Evolutionary conservation across 2,113 vertebrate genomes (phyloP).

Genomic region (Tragelaphus scriptus): DNA sequence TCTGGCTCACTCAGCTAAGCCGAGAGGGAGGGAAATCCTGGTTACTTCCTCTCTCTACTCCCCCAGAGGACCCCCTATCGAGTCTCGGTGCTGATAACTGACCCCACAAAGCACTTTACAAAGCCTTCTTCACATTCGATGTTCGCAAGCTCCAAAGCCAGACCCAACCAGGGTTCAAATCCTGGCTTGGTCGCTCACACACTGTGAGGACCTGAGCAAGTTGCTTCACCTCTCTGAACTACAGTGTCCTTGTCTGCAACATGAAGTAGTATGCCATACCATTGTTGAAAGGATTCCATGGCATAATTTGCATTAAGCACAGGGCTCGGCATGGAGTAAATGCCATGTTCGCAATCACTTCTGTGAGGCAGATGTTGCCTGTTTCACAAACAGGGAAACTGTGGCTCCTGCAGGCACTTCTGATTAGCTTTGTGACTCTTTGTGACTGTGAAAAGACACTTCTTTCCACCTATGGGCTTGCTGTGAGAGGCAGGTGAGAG

Average conservation of each 20-base stretch:
- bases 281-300: not conserved
- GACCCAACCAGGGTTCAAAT: not conserved
- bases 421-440: not conserved
- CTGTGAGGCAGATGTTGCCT: not conserved
- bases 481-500: not conserved
- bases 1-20: not conserved
- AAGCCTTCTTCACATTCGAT: not conserved
- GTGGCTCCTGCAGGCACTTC: fast-evolving
- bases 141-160: not conserved
- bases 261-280: not conserved
- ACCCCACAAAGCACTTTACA: not conserved
- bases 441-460: not conserved
- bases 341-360: not conserved
- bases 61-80: fast-evolving
- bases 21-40: not conserved
- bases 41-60: not conserved
- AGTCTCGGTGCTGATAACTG: not conserved
- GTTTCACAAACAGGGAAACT: not conserved
- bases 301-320: not conserved
- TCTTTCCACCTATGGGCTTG: not conserved
- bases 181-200: not conserved
- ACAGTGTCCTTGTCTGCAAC: not conserved
- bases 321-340: fast-evolving
- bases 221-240: not conserved
- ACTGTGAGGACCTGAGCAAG: not conserved